Conservation (phyloP, 2,797 vertebrate species). For the Lutjanus campechanus region DNA sequence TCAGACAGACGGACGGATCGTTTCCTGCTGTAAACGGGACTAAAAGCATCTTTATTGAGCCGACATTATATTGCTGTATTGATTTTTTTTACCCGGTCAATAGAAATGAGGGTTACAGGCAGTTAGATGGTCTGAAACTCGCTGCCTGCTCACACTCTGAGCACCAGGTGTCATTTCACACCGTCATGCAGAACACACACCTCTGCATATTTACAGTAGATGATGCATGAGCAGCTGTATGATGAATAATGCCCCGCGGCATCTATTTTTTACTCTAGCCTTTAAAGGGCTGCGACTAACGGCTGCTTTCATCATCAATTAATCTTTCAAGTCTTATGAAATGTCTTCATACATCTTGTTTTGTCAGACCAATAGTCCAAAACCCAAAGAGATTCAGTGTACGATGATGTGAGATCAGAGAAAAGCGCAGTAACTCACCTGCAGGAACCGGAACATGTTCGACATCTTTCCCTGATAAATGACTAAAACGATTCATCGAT, state of each 20-base stretch:
- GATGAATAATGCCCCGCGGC: not conserved
- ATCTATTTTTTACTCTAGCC: not conserved
- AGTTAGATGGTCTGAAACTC: not conserved
- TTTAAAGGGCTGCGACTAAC: not conserved
- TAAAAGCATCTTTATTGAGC: conserved; percentile 49
- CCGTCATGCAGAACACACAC: not conserved
- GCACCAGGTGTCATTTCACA: conserved; percentile 51
- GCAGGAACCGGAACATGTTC: not conserved
- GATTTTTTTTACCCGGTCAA: conserved; percentile 26
- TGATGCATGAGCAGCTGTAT: not conserved
- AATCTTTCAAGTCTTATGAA: not conserved
- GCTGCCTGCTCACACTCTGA: conserved; percentile 16
- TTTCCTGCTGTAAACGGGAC: conserved; percentile 52
- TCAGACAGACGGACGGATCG: conserved; percentile 18
- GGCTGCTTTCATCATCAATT: not conserved
- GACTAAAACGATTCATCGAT: not conserved
- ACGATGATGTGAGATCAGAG: not conserved
- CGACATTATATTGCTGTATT: conserved; percentile 33
- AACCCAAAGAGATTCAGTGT: not conserved
- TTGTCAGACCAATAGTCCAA: not conserved
- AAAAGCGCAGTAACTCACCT: no score
- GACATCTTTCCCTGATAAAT: not conserved
- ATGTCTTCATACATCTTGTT: no score
- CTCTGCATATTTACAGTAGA: conserved; percentile 6
- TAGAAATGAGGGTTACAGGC: conserved; percentile 8